Percentiles rank a stretch among this genome's conserved stretches.
These are phyloP conservation scores for Lophius americanus DNA, from an alignment of 2,797 vertebrate genomes.

Conservation along the genomic window DNA sequence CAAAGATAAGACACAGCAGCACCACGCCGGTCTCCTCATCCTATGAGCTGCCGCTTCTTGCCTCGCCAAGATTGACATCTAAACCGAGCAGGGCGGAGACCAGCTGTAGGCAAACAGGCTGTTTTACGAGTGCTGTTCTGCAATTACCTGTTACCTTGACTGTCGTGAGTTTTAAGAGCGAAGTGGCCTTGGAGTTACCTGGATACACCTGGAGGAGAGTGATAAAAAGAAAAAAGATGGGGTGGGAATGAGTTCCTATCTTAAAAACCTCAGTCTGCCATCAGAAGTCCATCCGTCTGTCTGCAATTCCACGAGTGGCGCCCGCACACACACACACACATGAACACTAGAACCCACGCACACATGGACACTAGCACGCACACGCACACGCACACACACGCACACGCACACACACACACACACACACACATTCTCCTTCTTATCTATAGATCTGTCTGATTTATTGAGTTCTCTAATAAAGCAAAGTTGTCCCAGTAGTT, in stretches of 20 bases:
- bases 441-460: constrained; percentile 37
- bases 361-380: no score
- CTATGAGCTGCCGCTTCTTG: constrained; percentile 24
- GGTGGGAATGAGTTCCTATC: constrained; percentile 64
- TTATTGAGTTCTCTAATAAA: constrained; percentile 47
- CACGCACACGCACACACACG: no score
- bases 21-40: constrained; percentile 19
- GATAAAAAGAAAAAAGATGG: constrained; percentile 77
- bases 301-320: constrained; percentile 25
- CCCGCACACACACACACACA: constrained; percentile 34
- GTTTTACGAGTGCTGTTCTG: constrained; percentile 80
- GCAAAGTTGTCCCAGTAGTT: constrained; percentile 34
- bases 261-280: constrained; percentile 29
- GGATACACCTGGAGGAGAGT: constrained; percentile 83
- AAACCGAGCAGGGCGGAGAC: constrained; percentile 53
- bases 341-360: background rate
- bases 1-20: background rate
- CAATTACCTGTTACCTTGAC: constrained; percentile 89
- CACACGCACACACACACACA: no score
- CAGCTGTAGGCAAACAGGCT: constrained; percentile 79
- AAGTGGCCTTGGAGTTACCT: constrained; percentile 88
- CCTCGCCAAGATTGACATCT: constrained; percentile 40
- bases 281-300: constrained; percentile 62
- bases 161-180: constrained; percentile 84
- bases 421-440: background rate